These are phyloP conservation scores for Dasyornis broadbenti DNA, from an alignment of 2,113 vertebrate genomes.

Conservation along the genomic window DNA sequence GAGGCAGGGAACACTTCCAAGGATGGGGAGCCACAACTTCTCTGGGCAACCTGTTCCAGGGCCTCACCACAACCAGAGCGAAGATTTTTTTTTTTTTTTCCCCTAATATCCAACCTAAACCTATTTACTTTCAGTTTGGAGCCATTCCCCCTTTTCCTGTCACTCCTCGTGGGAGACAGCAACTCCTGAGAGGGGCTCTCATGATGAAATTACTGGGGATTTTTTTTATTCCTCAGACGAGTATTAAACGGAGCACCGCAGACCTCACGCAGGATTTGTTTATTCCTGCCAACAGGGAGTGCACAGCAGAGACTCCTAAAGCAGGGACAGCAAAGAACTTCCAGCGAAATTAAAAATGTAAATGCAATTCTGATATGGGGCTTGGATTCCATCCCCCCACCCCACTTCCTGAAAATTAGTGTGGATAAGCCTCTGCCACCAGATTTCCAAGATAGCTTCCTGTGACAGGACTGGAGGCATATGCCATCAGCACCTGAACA, in stretches of 20 bases:
- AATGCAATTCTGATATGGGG: background rate
- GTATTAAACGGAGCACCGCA: background rate
- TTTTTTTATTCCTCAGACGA: background rate
- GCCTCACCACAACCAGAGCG: background rate
- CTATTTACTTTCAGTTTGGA: background rate
- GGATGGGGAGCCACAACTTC: background rate
- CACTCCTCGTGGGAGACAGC: background rate
- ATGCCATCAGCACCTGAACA: conserved; percentile 62
- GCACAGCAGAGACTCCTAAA: background rate
- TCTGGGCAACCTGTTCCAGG: fast-evolving
- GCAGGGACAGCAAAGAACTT: background rate
- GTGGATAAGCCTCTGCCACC: background rate
- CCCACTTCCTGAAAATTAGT: background rate
- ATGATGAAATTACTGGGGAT: fast-evolving
- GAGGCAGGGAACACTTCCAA: background rate
- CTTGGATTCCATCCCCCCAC: background rate
- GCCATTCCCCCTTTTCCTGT: background rate
- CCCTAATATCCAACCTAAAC: background rate
- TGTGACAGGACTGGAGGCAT: conserved; percentile 23
- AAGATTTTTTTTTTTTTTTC: background rate
- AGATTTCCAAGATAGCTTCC: conserved; percentile 55
- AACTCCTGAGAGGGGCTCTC: background rate
- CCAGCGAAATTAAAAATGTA: background rate
- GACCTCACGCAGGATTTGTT: background rate
- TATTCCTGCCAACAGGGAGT: background rate